These are phyloP conservation scores for Xiphophorus couchianus DNA, from an alignment of 2,113 vertebrate species.

Conservation along the genomic window DNA sequence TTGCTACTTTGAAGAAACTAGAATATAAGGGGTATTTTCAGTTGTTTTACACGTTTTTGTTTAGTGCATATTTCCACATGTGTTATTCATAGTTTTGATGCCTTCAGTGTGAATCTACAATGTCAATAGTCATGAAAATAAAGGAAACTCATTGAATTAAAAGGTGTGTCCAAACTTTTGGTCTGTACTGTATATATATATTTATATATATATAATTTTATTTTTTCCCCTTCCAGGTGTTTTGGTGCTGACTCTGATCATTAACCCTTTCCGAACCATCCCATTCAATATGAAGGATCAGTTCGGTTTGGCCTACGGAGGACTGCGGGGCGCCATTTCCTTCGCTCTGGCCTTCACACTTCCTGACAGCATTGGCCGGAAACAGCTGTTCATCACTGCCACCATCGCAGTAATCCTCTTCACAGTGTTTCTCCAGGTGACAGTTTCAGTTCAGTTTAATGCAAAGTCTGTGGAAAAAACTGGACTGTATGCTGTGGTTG, in stretches of 20 bases:
- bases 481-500: neutral
- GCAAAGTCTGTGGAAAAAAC: neutral
- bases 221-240: conserved; percentile 81
- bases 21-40: too few relatives aligned
- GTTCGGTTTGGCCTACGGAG: conserved; percentile 95
- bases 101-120: too few relatives aligned
- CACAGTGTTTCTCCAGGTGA: conserved; percentile 95
- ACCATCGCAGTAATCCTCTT: conserved; percentile 95
- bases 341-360: conserved; percentile 95
- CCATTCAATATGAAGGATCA: conserved; percentile 95
- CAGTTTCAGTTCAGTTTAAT: neutral
- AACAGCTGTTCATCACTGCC: conserved; percentile 91
- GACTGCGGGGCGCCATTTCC: conserved; percentile 93
- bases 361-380: conserved; percentile 86
- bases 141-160: too few relatives aligned
- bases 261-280: conserved; percentile 95
- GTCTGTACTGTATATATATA: too few relatives aligned
- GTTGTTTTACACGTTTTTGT: too few relatives aligned
- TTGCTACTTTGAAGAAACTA: too few relatives aligned
- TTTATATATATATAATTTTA: too few relatives aligned
- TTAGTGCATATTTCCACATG: too few relatives aligned
- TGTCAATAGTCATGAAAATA: too few relatives aligned
- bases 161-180: too few relatives aligned
- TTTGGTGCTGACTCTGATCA: conserved; percentile 92
- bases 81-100: too few relatives aligned